Evolutionary conservation across 2,113 vertebrate species (phyloP).

Genomic region (Syngnathus scovelli): DNA sequence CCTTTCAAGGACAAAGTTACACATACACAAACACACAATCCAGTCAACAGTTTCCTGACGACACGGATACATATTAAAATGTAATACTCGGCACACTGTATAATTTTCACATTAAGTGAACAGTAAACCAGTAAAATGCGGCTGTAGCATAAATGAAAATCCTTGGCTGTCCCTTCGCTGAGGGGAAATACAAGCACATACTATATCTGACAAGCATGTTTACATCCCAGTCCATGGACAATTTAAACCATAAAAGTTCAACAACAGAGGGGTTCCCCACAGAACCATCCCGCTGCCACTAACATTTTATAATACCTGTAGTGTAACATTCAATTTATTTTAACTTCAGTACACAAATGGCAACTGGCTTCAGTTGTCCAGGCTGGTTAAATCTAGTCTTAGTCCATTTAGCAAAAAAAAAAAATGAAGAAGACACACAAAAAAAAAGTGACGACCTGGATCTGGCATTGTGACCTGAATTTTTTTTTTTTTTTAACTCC

Average conservation of each 20-base stretch:
- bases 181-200: background rate
- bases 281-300: too few species aligned
- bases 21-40: background rate
- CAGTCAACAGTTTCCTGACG: background rate
- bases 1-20: conserved; percentile 28
- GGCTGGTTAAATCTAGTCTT: too few species aligned
- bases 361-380: too few species aligned
- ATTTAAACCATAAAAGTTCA: too few species aligned
- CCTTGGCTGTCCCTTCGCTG: background rate
- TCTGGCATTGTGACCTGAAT: background rate
- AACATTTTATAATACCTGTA: too few species aligned
- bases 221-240: too few species aligned
- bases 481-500: background rate
- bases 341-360: background rate
- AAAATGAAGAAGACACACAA: background rate
- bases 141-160: background rate
- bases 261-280: too few species aligned
- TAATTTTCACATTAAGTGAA: background rate
- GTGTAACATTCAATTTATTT: too few species aligned
- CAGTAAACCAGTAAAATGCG: background rate
- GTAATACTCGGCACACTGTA: background rate
- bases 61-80: background rate
- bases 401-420: background rate
- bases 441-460: background rate
- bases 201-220: too few species aligned